Conservation (phyloP, 2,797 vertebrate species). For the Podargus strigoides region DNA sequence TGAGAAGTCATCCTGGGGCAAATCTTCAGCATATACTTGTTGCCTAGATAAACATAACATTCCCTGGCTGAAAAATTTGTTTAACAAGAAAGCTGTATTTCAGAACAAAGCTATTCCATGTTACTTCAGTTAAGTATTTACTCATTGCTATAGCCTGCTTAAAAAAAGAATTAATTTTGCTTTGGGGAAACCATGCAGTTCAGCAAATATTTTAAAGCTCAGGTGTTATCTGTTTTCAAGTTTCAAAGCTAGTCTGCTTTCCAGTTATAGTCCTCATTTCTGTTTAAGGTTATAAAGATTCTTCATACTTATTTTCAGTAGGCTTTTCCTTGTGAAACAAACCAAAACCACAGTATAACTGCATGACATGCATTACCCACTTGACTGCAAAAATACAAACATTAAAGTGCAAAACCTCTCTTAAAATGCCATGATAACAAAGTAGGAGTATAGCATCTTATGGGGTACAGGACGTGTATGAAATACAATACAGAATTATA, state of each 20-base stretch:
- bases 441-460: background rate
- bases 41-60: conserved; percentile 34
- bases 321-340: conserved; percentile 8
- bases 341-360: background rate
- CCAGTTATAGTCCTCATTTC: background rate
- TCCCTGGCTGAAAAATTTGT: background rate
- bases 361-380: background rate
- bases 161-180: background rate
- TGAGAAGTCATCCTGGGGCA: background rate
- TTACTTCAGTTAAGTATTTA: background rate
- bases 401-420: background rate
- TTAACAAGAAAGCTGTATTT: background rate
- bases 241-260: background rate
- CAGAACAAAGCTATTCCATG: background rate
- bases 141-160: background rate
- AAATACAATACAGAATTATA: background rate
- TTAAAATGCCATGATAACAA: background rate
- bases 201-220: background rate
- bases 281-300: background rate
- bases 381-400: background rate
- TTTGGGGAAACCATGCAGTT: background rate
- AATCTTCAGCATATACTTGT: conserved; percentile 30
- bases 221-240: background rate
- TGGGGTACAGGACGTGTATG: background rate
- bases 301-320: background rate